phyloP scores from a whole-genome alignment of 1,140 invertebrate species.

The Hypsibius dujardini region DNA sequence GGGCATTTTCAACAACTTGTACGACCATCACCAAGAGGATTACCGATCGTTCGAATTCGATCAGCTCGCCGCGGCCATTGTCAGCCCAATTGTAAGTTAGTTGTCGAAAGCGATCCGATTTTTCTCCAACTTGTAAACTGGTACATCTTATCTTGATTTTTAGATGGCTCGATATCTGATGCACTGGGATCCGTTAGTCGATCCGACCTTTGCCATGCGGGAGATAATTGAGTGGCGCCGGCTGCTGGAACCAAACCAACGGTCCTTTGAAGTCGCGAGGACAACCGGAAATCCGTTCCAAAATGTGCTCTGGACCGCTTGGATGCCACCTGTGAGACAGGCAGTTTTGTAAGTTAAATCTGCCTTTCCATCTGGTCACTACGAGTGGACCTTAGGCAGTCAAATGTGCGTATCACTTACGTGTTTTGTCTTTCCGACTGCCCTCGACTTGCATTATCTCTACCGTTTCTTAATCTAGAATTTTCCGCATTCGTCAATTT shows the following conservation, averaged over 20 bases:
- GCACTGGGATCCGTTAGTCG: slow-evolving; percentile 52
- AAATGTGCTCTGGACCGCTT: slow-evolving; percentile 62
- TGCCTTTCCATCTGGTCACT: background rate
- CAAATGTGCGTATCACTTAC: background rate
- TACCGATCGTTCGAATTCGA: slow-evolving; percentile 40
- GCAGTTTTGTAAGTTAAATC: slow-evolving; percentile 42
- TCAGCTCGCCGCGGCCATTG: slow-evolving; percentile 45
- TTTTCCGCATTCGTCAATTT: no score
- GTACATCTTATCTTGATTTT: slow-evolving; percentile 18
- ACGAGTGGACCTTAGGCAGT: no score
- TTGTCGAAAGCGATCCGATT: background rate
- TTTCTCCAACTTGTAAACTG: background rate
- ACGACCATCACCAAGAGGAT: slow-evolving; percentile 40
- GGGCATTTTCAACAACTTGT: slow-evolving; percentile 51
- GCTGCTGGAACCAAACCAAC: slow-evolving; percentile 42
- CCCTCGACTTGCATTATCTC: no score
- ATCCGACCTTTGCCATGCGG: slow-evolving; percentile 42
- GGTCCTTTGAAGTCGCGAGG: slow-evolving; percentile 49
- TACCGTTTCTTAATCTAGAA: no score
- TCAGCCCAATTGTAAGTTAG: slow-evolving; percentile 26
- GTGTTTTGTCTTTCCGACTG: background rate
- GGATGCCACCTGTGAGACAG: slow-evolving; percentile 59
- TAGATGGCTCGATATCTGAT: slow-evolving; percentile 46
- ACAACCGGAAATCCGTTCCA: slow-evolving; percentile 27
- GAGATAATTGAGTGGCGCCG: slow-evolving; percentile 54